Evolutionary conservation across 2,113 vertebrate genomes (phyloP), one percentile per base, ranked within the genome.

Genomic region (Thamnaconus septentrionalis): DNA sequence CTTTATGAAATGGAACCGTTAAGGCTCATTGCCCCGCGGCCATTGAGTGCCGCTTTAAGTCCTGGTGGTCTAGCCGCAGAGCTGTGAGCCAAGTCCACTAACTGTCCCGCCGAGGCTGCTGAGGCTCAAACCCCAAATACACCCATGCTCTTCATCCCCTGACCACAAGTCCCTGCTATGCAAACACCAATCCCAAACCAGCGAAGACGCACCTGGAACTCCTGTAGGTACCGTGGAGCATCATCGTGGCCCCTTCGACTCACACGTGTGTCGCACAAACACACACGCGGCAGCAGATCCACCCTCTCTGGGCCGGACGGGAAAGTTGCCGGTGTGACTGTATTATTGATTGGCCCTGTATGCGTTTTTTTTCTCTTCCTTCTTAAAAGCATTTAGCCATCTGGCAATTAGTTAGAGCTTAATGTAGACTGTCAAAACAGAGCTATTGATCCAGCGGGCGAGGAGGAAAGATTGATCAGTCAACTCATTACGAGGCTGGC

Each of bases 371-470:
- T 82, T 86, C 71, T 73, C 60, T 75, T 76, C 78, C 82, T 83
- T 82, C 87, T 87, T 88, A 91, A 94, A 96, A 96, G 93, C 94
- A 92, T 94, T 94, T 95, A 90, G 87, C 90, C 91, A 91, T 92
- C 84, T 80, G 81, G 85, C 94, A 95, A 94, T 98, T 96, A 96
- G 94, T 95, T 95, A 91, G 89, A 90, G 82, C 91, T 96, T 97
- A 97, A 96, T 96, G 94, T 82, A 92, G 90, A 93, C 93, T 93
- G 95, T 95, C 93, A 92, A 94, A 95, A 94, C 91, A 94, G 79
- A 72, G 80, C 59, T 86, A 95, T 95, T 5, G 89, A 96, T 92
- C 90, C 85, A 70, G 78, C 83, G 61, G 66, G 76, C 71, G 73
- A 81, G 83, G 61, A 85, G 83, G 69, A 84, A 65, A 81, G 92